These are phyloP conservation scores for Geodia barretti DNA, from an alignment of 37 sponge, comb jelly and placozoan species.

Conservation along the genomic window DNA sequence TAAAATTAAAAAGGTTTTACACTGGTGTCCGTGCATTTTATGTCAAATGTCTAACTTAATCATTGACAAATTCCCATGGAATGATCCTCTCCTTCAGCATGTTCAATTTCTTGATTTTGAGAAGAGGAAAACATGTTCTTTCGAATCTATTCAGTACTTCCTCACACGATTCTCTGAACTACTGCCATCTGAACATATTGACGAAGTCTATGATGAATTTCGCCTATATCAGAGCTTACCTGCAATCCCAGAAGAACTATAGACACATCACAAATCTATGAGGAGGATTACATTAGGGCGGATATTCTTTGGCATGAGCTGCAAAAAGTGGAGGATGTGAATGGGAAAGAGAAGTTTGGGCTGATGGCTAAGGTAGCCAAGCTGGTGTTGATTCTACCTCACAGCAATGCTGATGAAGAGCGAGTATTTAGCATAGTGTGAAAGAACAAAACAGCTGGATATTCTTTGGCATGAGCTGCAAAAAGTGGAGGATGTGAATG, in stretches of 20 bases:
- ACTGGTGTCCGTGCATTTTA: constrained; percentile 44
- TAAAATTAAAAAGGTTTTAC: constrained; percentile 35
- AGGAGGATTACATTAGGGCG: too few species aligned
- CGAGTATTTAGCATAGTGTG: constrained; percentile 34
- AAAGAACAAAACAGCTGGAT: constrained; percentile 37
- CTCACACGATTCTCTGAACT: too few species aligned
- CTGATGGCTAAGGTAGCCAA: constrained; percentile 11
- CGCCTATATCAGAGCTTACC: too few species aligned
- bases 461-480: constrained; percentile 8
- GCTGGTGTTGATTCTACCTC: constrained; percentile 18
- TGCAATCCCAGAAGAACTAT: too few species aligned
- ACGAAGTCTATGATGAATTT: too few species aligned
- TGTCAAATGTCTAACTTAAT: constrained; percentile 13
- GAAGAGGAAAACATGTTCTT: constrained; percentile 12
- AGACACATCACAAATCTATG: too few species aligned
- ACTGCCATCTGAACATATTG: too few species aligned
- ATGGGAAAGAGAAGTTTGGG: not conserved
- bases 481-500: not conserved
- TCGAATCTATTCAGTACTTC: constrained; percentile 41
- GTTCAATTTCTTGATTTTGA: constrained; percentile 52
- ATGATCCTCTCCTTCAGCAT: constrained; percentile 49
- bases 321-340: not conserved
- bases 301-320: constrained; percentile 22
- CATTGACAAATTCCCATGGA: constrained; percentile 31
- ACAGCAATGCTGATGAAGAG: constrained; percentile 44